Conservation (phyloP, 1,140 invertebrate genomes). For the Neodiprion pinetum region DNA sequence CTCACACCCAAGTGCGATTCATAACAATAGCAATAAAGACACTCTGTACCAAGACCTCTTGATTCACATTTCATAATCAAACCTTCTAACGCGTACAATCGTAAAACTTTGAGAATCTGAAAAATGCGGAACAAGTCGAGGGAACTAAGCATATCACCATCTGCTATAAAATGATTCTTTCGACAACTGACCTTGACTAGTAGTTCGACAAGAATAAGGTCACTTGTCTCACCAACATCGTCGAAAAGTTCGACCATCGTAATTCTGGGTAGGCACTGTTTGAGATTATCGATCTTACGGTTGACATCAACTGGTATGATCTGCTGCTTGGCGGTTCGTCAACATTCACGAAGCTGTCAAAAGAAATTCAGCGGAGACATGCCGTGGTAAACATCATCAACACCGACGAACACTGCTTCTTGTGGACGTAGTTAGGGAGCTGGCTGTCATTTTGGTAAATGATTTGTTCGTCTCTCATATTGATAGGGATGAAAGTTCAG, state of each 20-base stretch:
- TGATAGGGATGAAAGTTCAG: no score
- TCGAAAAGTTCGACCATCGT: slow-evolving; percentile 23
- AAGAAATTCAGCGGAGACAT: slow-evolving; percentile 36
- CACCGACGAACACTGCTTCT: no score
- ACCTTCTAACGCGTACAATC: neutral
- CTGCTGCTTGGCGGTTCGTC: slow-evolving; percentile 36
- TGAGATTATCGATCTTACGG: no score
- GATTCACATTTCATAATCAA: no score
- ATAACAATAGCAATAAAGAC: no score
- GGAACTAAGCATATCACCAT: slow-evolving; percentile 29
- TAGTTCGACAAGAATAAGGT: slow-evolving; percentile 28
- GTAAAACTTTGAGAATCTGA: slow-evolving; percentile 26
- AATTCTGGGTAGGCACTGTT: slow-evolving; percentile 18
- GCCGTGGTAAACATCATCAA: no score
- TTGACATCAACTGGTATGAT: no score
- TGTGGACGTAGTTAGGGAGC: no score
- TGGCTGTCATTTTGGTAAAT: no score
- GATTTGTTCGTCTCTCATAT: no score
- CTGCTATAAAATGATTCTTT: slow-evolving; percentile 14
- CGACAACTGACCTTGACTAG: slow-evolving; percentile 18
- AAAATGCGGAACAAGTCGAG: slow-evolving; percentile 21
- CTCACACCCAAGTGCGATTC: no score
- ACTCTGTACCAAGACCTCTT: no score
- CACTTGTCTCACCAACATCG: slow-evolving; percentile 21
- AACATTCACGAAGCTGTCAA: slow-evolving; percentile 42